Evolutionary conservation across 2,113 vertebrate genomes (phyloP), one percentile per base, ranked within the genome.

Genomic region (Alectura lathami): DNA sequence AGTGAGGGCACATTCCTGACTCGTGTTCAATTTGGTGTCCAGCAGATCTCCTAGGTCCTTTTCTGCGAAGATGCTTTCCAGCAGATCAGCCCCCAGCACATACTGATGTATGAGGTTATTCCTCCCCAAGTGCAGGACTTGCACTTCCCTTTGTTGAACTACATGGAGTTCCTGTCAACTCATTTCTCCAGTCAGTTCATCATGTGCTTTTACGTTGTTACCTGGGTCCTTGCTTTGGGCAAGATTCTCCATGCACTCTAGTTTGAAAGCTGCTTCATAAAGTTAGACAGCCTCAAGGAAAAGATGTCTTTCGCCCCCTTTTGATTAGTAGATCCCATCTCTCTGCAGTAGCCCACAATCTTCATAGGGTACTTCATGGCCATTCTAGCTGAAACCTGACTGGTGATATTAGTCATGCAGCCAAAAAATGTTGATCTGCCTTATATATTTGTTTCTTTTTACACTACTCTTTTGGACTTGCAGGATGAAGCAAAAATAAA

Each of bases 21-120:
- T 77, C 8, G 36, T 59, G 9, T 67, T 34, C 13, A 66, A 42
- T 11, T 66, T 32, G 17, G 7, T 66, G 20, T 56, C 24, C 57
- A 30, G 3, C 12, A 38, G 32, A 32, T 21, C 56, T 8, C 26
- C 32, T 11, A 36, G 17, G 2, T 26, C 43, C 21, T 51, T 51
- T 66, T 51, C 68, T 43, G 26, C 13, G 29, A 51, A 74, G 32
- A 11, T 51, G 32, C 32, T 74, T 74, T 67, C 26, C 43, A 43
- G 11, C 3, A 4, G 4, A 24, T 4, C 17, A 17, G 6, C 2
- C 6, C 13, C 5, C 27, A 51, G 12, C 32, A 45, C 17, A 21
- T 22, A 34, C 13, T 21, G 16, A 5, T 36, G 10, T 4, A 66
- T 32, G 11, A 10, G 13, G 34, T 36, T 34, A 34, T 57, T 57